These are phyloP conservation scores for Phania funesta DNA, from an alignment of 2,888 invertebrate genomes.

Conservation along the genomic window DNA sequence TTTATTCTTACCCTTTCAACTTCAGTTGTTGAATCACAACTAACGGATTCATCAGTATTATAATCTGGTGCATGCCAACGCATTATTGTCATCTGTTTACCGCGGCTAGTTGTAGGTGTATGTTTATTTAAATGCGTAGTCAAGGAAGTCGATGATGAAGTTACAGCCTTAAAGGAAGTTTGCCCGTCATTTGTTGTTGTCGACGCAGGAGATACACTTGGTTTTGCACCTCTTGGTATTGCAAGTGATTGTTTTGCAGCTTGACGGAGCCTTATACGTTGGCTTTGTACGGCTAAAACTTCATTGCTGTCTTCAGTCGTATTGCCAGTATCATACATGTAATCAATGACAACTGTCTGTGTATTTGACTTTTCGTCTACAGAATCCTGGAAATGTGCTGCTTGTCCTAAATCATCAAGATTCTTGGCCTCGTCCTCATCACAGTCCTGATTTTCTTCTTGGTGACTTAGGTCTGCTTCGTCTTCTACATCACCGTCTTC, in stretches of 20 bases:
- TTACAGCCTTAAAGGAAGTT: conserved; percentile 58
- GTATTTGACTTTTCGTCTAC: conserved; percentile 32
- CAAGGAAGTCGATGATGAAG: conserved; percentile 35
- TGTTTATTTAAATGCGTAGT: conserved; percentile 66
- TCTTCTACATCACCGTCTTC: conserved; percentile 19
- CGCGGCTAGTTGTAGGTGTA: conserved; percentile 69
- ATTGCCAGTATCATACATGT: conserved; percentile 61
- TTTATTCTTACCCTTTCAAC: conserved; percentile 69
- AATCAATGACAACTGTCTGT: conserved; percentile 30
- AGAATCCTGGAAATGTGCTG: conserved; percentile 28
- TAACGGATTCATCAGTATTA: conserved; percentile 72
- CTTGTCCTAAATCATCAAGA: not conserved
- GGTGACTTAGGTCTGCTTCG: conserved; percentile 63
- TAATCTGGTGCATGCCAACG: conserved; percentile 71
- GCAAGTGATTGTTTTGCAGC: conserved; percentile 54
- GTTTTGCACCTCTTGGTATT: conserved; percentile 67
- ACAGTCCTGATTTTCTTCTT: conserved; percentile 62
- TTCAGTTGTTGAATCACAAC: conserved; percentile 72
- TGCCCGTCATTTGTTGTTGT: conserved; percentile 56
- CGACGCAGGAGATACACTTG: conserved; percentile 55
- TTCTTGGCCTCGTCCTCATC: conserved; percentile 41
- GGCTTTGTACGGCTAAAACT: conserved; percentile 62
- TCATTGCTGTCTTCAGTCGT: conserved; percentile 68
- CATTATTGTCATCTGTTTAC: conserved; percentile 71
- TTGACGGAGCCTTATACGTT: conserved; percentile 54